Evolutionary conservation across 1,140 invertebrate species (phyloP), one percentile per base, ranked within the genome.

Genomic region (Atta texana): DNA sequence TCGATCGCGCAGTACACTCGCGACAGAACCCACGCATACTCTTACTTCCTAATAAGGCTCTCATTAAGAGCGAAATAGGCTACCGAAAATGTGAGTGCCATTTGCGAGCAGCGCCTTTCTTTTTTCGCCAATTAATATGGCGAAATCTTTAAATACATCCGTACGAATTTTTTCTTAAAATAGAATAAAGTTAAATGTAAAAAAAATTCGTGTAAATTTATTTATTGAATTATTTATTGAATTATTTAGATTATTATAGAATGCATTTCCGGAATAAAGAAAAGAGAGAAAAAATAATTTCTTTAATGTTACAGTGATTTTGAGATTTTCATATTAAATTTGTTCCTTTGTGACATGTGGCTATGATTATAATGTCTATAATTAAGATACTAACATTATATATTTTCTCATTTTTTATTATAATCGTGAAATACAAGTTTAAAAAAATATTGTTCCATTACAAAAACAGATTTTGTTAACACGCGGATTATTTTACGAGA

Each of bases 1-100:
- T 59, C 86, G 77, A 89, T 90, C 80, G 82, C 57, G 64, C 18
- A n/a, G 81, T 69, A 66, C 68, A 74, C 14, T n/a, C 66, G 88
- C 85, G 90, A 91, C 90, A 89, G 86, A 86, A 64, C 49, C 75
- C 49, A 71, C 59, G 63, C 78, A 82, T 88, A 90, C 88, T 85
- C 86, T 92, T 92, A 87, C 85, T 90, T 88, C 92, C 92, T 93
- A 93, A 93, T 92, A 93, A 92, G 92, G 92, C 75, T 88, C 91
- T 93, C 92, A 92, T 93, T 93, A 93, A 89, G 85, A 86, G 80
- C 76, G 76, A 88, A 84, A 89, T 80, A 87, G 55, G 39, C 82
- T 59, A 53, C 82, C 90, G 59, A 91, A 89, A 89, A 89, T 78
- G 72, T 84, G n/a, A 61, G 18, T 71, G 34, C 24, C 5, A n/a